Percentiles rank a stretch among this genome's conserved stretches.
Evolutionary conservation across 1,140 invertebrate species (phyloP).

Genomic region (Acromyrmex echinatior): DNA sequence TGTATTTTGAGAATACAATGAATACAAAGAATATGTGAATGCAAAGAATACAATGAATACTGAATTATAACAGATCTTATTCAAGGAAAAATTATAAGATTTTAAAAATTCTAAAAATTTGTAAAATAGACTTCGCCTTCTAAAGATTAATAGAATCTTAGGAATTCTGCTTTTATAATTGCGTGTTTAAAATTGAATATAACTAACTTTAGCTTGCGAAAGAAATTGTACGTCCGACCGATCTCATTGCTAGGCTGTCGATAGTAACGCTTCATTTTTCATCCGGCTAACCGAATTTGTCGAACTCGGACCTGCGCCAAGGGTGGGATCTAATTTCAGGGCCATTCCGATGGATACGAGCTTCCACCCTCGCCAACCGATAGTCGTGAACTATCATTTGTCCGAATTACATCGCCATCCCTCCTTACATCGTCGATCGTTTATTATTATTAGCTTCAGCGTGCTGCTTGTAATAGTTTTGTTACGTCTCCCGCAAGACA

Average conservation of each 20-base stretch:
- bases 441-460: conserved; percentile 85
- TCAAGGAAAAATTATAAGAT: too few species aligned
- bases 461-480: conserved; percentile 73
- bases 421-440: conserved; percentile 77
- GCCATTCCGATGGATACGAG: conserved; percentile 82
- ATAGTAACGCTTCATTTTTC: conserved; percentile 82
- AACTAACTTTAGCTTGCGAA: neutral
- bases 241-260: conserved; percentile 48
- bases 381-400: conserved; percentile 84
- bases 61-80: too few species aligned
- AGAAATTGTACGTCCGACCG: conserved; percentile 53
- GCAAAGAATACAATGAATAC: too few species aligned
- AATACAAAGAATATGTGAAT: too few species aligned
- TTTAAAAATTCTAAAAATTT: too few species aligned
- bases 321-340: conserved; percentile 84
- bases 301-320: conserved; percentile 81
- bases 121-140: too few species aligned
- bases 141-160: neutral
- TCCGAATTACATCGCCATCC: conserved; percentile 83
- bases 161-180: neutral
- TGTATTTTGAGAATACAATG: too few species aligned
- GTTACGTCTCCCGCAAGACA: conserved; percentile 61
- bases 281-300: conserved; percentile 85
- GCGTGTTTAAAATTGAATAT: neutral
- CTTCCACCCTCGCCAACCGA: conserved; percentile 75